Base-by-base conservation (phyloP, 1,140 invertebrate genomes). In the Euwallacea similis region DNA sequence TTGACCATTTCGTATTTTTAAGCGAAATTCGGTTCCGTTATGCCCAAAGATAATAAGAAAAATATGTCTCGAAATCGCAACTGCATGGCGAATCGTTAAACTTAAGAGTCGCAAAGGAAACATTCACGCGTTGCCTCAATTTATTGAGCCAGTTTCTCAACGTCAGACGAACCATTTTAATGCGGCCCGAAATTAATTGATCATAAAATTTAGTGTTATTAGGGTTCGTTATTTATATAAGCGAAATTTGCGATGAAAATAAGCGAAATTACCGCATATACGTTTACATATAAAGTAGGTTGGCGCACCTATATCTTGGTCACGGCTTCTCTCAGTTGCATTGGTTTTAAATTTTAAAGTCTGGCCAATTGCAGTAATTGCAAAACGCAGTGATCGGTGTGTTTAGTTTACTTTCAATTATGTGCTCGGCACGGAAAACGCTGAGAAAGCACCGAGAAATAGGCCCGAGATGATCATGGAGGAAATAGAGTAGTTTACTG, bases 241-340 rank as follows among this genome's bases (percentile, higher is more conserved):
- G 55, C 42, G 53, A 55, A 66, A 66, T 58, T 66, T 43, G 65
- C 46, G 65, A 15, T 33, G n/a, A 66, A 66, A 66, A 50, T 66
- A 66, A 66, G 65, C 55, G 66, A 69, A 69, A 69, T 69, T 69
- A 60, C 60, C n/a, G 16, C 13, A 58, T 69, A 62, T 43, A 55
- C 21, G 66, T 47, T 69, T 60, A 55, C 46, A 53, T 61, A 7
- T 16, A 69, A 69, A 69, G 66, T 69, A 69, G 66, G 66, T 69
- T 69, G 42, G 47, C 58, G 44, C 66, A 69, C 66, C 66, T 69
- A 41, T 41, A 50, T 4, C 66, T 59, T 67, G 66, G 66, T 67
- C 66, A 67, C 66, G 66, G 54, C 58, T 67, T 42, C 59, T 67
- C 54, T 16, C 13, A 67, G 43, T 67, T 67, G 54, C 54, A 16